Conservation (phyloP, 2,888 invertebrate genomes). For the Invenusta paracnida region DNA sequence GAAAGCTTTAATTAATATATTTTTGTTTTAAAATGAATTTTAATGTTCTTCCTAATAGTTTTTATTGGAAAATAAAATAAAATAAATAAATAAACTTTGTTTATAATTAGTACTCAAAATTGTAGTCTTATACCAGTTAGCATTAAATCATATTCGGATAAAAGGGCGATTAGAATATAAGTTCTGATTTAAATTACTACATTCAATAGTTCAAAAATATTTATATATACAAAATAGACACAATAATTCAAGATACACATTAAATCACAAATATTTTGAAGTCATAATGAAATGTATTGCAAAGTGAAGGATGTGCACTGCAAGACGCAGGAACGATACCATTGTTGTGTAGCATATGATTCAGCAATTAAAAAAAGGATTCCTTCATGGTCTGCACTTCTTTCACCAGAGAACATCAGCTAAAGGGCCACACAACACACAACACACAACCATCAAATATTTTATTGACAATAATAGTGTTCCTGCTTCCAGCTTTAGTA, state of each 20-base stretch:
- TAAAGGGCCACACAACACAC: too few species aligned
- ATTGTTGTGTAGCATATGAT: neutral
- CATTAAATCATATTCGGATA: too few species aligned
- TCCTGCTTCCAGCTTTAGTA: constrained; percentile 2
- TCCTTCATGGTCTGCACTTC: neutral
- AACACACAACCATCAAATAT: neutral
- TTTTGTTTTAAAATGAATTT: neutral
- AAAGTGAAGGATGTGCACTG: neutral
- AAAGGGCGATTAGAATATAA: too few species aligned
- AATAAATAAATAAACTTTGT: neutral
- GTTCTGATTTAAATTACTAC: neutral
- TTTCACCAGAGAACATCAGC: too few species aligned
- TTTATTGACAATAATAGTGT: neutral
- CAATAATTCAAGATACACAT: neutral
- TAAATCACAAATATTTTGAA: neutral
- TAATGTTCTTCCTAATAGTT: neutral
- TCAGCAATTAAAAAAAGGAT: too few species aligned
- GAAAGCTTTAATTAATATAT: neutral
- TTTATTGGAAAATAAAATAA: neutral
- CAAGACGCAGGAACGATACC: neutral
- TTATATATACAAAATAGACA: neutral
- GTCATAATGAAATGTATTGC: neutral
- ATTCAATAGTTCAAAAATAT: neutral
- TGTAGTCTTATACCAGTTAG: too few species aligned
- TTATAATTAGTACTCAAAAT: neutral